Conservation (phyloP, 2,888 invertebrate genomes). For the Cephus spinipes region DNA sequence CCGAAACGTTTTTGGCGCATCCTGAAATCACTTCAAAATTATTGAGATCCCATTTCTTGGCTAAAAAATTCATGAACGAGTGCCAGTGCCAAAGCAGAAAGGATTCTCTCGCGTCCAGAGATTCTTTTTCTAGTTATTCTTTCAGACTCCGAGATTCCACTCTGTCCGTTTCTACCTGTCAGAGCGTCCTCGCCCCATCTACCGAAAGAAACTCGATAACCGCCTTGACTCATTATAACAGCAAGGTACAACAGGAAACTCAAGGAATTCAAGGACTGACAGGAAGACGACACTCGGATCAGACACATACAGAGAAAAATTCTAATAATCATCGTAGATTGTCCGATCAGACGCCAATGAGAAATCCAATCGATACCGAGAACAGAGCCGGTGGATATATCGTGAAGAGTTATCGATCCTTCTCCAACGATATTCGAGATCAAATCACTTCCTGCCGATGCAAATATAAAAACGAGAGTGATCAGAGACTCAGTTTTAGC, state of each 20-base stretch:
- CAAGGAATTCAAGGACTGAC: neutral
- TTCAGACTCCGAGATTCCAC: slow-evolving; percentile 46
- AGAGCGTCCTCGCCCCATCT: slow-evolving; percentile 47
- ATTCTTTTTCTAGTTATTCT: slow-evolving; percentile 35
- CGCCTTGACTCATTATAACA: slow-evolving; percentile 29
- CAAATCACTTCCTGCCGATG: neutral
- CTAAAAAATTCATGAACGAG: slow-evolving; percentile 22
- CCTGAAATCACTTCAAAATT: slow-evolving; percentile 33
- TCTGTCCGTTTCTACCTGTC: slow-evolving; percentile 54
- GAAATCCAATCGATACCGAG: neutral
- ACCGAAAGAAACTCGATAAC: slow-evolving; percentile 45
- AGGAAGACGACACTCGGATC: slow-evolving; percentile 45
- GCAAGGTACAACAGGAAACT: too few relatives aligned
- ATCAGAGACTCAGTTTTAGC: slow-evolving; percentile 13
- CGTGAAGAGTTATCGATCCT: neutral
- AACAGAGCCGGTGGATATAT: neutral
- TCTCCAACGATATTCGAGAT: neutral
- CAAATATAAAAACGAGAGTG: neutral
- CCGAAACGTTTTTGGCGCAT: slow-evolving; percentile 42
- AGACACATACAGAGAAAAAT: slow-evolving; percentile 30
- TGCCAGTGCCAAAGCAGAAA: slow-evolving; percentile 21
- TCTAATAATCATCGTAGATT: slow-evolving; percentile 27
- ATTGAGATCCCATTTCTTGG: slow-evolving; percentile 21
- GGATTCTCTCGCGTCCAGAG: slow-evolving; percentile 35
- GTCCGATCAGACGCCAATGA: slow-evolving; percentile 42